Evolutionary conservation across 2,888 invertebrate species (phyloP).

Genomic region (Anodontia alba): DNA sequence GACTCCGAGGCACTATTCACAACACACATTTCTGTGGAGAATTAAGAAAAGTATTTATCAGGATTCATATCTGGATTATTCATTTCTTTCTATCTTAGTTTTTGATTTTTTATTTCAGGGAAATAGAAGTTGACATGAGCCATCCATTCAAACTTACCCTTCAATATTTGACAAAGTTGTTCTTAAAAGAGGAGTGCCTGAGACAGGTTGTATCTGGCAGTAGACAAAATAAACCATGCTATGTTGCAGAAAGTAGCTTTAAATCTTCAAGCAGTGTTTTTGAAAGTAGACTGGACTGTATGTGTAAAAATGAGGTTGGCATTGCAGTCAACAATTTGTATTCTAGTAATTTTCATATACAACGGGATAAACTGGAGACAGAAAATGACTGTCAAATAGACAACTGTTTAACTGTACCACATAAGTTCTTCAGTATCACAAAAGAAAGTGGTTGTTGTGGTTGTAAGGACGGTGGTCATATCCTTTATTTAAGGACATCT

Average conservation of each 20-base stretch:
- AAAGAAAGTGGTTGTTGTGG: not conserved
- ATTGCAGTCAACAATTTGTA: not conserved
- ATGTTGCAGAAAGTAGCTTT: not conserved
- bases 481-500: not conserved
- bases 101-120: constrained; percentile 6
- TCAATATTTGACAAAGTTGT: not conserved
- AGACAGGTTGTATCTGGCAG: not conserved
- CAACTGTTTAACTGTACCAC: not conserved
- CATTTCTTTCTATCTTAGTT: too few relatives aligned
- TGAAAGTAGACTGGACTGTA: not conserved
- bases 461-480: not conserved
- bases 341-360: too few relatives aligned
- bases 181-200: not conserved
- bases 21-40: too few relatives aligned
- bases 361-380: too few relatives aligned
- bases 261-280: not conserved
- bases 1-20: too few relatives aligned
- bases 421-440: not conserved
- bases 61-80: too few relatives aligned
- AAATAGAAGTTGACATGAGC: not conserved
- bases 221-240: not conserved
- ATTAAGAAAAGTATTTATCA: too few relatives aligned
- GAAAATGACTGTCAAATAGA: not conserved
- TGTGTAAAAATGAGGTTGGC: not conserved
- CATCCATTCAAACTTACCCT: not conserved